A percentile compares a stretch with the other conserved stretches of the same genome.
Evolutionary conservation across 2,113 vertebrate species (phyloP).

Genomic region (Mastomys natalensis): DNA sequence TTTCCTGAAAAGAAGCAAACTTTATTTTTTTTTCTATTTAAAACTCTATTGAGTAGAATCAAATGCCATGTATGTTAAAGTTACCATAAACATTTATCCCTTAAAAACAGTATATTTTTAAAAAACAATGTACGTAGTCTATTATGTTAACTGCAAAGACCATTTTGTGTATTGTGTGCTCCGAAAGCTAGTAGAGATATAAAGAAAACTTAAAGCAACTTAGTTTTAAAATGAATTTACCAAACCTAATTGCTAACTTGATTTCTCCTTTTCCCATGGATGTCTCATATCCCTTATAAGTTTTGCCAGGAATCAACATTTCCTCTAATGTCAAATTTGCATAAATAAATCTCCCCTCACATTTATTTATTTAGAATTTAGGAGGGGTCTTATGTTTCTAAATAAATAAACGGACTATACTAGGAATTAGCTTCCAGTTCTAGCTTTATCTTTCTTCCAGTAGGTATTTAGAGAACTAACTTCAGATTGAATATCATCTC

Average conservation of each 20-base stretch:
- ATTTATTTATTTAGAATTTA: constrained; percentile 51
- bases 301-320: constrained; percentile 21
- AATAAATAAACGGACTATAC: constrained; percentile 1
- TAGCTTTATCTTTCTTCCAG: constrained; percentile 25
- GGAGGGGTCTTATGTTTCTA: constrained; percentile 13
- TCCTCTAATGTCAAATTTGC: constrained; percentile 57
- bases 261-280: constrained; percentile 1
- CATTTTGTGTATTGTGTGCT: not conserved
- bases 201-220: constrained; percentile 33
- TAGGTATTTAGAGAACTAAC: not conserved
- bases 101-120: not conserved
- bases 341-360: constrained; percentile 60
- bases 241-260: constrained; percentile 29
- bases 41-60: constrained; percentile 43
- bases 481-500: not conserved
- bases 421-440: constrained; percentile 1
- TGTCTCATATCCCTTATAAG: constrained; percentile 1
- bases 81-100: not conserved
- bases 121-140: not conserved
- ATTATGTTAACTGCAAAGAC: not conserved
- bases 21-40: constrained; percentile 30
- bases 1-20: constrained; percentile 88
- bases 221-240: constrained; percentile 11
- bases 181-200: not conserved
- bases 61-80: constrained; percentile 55